phyloP scores from a whole-genome alignment of 1,140 invertebrate species.

The Halesus radiatus region DNA sequence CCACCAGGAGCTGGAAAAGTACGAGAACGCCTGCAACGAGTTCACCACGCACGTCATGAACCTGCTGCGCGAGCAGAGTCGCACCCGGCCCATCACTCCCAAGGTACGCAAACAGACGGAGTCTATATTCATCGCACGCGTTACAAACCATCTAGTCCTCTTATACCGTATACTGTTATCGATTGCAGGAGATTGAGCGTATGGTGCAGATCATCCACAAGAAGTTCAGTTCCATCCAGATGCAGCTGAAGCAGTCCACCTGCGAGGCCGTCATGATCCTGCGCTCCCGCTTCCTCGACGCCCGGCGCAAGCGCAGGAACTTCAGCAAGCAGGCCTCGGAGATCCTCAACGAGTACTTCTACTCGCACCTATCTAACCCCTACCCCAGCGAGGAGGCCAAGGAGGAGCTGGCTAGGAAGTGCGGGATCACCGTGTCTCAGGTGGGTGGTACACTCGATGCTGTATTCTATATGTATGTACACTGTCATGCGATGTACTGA shows the following conservation, averaged over 20 bases:
- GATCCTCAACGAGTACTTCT: slow-evolving; percentile 99
- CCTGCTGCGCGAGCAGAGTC: slow-evolving; percentile 95
- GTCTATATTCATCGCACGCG: no score
- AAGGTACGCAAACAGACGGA: slow-evolving; percentile 61
- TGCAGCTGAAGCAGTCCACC: slow-evolving; percentile 99
- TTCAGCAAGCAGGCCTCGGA: slow-evolving; percentile 99
- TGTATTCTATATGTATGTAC: no score
- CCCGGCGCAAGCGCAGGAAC: slow-evolving; percentile 97
- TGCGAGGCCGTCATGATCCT: slow-evolving; percentile 99
- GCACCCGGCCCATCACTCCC: slow-evolving; percentile 94
- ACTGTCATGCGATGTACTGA: no score
- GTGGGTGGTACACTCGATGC: no score
- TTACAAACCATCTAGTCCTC: no score
- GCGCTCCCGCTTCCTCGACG: slow-evolving; percentile 93
- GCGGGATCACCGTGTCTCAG: slow-evolving; percentile 93
- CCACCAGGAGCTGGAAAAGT: slow-evolving; percentile 99
- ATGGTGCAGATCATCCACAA: slow-evolving; percentile 99
- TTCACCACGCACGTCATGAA: slow-evolving; percentile 99
- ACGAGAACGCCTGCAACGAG: slow-evolving; percentile 99
- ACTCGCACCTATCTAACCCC: slow-evolving; percentile 99
- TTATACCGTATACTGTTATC: no score
- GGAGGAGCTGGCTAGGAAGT: slow-evolving; percentile 99
- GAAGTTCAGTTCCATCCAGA: slow-evolving; percentile 99
- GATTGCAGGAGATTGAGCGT: slow-evolving; percentile 93
- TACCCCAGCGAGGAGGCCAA: slow-evolving; percentile 99